Percentiles rank a stretch among this genome's conserved stretches.
phyloP scores from a whole-genome alignment of 2,113 vertebrate species.

The Cynocephalus volans region DNA sequence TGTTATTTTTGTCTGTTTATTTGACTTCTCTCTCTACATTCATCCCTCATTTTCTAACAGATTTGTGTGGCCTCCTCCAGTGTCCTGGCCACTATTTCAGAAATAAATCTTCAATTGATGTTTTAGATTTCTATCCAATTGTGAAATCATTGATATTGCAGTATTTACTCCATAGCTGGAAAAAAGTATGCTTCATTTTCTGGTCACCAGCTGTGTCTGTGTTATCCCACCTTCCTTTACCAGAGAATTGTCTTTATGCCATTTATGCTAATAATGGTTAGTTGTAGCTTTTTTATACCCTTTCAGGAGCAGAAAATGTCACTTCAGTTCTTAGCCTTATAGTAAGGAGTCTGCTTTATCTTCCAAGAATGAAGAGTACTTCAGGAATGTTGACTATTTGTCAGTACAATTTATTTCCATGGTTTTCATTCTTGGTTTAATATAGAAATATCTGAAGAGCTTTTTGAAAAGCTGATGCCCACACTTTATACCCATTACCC shows the following conservation, averaged over 20 bases:
- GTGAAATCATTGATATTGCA: not conserved
- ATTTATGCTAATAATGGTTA: not conserved
- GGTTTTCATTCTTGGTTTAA: not conserved
- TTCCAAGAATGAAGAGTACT: not conserved
- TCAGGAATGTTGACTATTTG: not conserved
- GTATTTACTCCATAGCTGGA: not conserved
- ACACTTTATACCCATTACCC: not conserved
- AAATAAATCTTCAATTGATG: conserved; percentile 1
- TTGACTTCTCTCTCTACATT: not conserved
- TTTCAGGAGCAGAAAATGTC: not conserved
- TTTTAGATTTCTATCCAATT: not conserved
- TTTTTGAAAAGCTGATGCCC: not conserved
- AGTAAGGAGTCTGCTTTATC: not conserved
- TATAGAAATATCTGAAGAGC: not conserved
- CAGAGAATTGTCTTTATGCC: not conserved
- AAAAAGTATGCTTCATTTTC: not conserved
- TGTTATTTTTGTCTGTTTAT: not conserved
- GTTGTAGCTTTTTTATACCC: not conserved
- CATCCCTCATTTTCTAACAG: not conserved
- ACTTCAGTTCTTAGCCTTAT: not conserved
- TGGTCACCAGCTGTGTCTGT: not conserved
- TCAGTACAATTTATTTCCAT: not conserved
- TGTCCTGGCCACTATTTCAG: not conserved
- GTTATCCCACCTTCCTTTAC: not conserved
- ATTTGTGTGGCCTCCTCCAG: not conserved